These are phyloP conservation scores for Ceuthmochares aereus DNA, from an alignment of 2,113 vertebrate genomes.

Conservation along the genomic window DNA sequence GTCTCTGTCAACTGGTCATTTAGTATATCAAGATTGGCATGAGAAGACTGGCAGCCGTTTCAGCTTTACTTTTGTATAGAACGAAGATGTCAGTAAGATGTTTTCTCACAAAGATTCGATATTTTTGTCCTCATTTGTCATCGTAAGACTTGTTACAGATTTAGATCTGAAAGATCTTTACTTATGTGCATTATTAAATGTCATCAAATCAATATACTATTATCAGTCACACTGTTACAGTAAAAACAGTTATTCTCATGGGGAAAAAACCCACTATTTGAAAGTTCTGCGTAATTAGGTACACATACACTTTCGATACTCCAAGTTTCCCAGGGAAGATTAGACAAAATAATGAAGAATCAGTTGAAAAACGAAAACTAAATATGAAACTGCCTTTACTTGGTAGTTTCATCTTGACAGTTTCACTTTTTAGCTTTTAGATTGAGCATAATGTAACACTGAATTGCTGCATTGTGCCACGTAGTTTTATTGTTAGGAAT, in stretches of 20 bases:
- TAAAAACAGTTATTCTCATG: background rate
- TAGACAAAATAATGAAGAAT: background rate
- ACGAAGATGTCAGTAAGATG: background rate
- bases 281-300: background rate
- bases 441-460: background rate
- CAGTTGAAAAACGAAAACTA: background rate
- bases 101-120: background rate
- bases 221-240: background rate
- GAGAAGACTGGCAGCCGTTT: background rate
- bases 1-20: background rate
- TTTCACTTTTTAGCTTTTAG: background rate
- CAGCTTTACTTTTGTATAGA: background rate
- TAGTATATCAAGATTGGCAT: background rate
- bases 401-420: background rate
- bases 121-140: background rate
- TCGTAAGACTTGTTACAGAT: background rate
- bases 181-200: background rate
- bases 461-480: background rate
- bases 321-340: background rate
- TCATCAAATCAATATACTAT: background rate
- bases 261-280: background rate
- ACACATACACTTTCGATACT: background rate
- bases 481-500: background rate
- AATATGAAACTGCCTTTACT: background rate
- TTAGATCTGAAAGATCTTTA: background rate